Percentiles rank a stretch among this genome's conserved stretches.
Conservation (phyloP, 1,140 invertebrate genomes). For the Cylas formicarius region DNA sequence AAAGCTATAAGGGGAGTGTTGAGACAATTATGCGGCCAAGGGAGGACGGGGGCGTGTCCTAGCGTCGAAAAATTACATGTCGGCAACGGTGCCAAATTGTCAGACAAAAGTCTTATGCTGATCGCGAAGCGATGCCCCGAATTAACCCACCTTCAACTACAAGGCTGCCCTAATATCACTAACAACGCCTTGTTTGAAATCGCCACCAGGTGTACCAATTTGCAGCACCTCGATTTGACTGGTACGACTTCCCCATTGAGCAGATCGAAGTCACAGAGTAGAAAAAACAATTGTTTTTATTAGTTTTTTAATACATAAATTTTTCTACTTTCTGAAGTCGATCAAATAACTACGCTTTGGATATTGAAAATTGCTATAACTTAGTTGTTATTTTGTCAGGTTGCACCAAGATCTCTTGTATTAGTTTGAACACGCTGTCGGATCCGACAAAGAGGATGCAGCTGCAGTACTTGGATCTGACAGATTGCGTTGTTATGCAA, state of each 20-base stretch:
- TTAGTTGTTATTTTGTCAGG: constrained; percentile 43
- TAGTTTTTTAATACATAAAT: too few relatives aligned
- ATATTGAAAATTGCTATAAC: too few relatives aligned
- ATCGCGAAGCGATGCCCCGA: constrained; percentile 65
- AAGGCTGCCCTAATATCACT: constrained; percentile 60
- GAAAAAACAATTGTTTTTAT: too few relatives aligned
- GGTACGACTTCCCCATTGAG: too few relatives aligned
- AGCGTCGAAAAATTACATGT: constrained; percentile 60
- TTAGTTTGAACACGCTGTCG: constrained; percentile 56
- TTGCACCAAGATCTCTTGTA: constrained; percentile 61
- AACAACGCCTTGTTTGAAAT: constrained; percentile 60
- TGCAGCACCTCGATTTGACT: constrained; percentile 67
- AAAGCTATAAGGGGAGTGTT: constrained; percentile 59
- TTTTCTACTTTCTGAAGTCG: too few relatives aligned
- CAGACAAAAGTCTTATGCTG: constrained; percentile 63
- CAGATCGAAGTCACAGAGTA: neutral
- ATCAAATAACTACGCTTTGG: too few relatives aligned
- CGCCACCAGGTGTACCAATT: constrained; percentile 56
- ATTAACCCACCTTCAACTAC: constrained; percentile 62
- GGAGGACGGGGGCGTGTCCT: constrained; percentile 51
- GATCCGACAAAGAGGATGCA: constrained; percentile 55
- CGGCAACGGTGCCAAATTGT: constrained; percentile 64
- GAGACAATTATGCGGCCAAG: constrained; percentile 51
- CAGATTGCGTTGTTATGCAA: constrained; percentile 75
- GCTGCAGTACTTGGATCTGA: constrained; percentile 70